Evolutionary conservation across 2,888 invertebrate species (phyloP), one percentile per base, ranked within the genome.

Genomic region (Agrochola macilenta): DNA sequence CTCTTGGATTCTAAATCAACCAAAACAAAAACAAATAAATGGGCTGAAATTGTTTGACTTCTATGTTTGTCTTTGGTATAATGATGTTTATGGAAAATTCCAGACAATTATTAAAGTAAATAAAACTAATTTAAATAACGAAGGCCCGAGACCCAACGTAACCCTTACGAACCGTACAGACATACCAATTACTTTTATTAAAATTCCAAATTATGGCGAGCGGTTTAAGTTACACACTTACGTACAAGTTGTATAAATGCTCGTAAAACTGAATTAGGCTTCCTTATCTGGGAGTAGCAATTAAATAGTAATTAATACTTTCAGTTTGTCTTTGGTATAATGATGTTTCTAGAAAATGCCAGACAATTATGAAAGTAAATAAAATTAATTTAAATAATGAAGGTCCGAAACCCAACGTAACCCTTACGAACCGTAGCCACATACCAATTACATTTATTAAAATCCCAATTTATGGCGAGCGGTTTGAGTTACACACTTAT

Each of bases 251-350:
- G 20, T 11, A 26, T 60, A 49, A 26, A 26, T 8, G 26, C n/a
- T 30, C 39, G 11, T 65, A 43, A 74, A 83, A 86, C 46, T 26
- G 80, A 83, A 78, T 74, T 39, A 65, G 54, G 57, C 5, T 58
- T 46, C n/a, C 23, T n/a, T 61, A 69, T 66, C 73, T 74, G 23
- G 14, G 26, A 70, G 54, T 58, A n/a, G 63, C 70, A 73, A 81
- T 84, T 71, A 70, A 80, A 80, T 78, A 61, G 68, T 58, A 68
- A 79, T 73, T 68, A 79, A 84, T 78, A 74, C 63, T 23, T n/a
- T 66, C 43, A 46, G 49, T 78, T 52, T 9, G 14, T 17, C n/a
- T 60, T 26, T 58, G 72, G 14, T 35, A 57, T 58, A 49, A 71
- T 79, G 30, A 79, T 65, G 39, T 23, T 52, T 35, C 11, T 65